Conservation (phyloP, 2,797 vertebrate species). For the Artibeus lituratus region DNA sequence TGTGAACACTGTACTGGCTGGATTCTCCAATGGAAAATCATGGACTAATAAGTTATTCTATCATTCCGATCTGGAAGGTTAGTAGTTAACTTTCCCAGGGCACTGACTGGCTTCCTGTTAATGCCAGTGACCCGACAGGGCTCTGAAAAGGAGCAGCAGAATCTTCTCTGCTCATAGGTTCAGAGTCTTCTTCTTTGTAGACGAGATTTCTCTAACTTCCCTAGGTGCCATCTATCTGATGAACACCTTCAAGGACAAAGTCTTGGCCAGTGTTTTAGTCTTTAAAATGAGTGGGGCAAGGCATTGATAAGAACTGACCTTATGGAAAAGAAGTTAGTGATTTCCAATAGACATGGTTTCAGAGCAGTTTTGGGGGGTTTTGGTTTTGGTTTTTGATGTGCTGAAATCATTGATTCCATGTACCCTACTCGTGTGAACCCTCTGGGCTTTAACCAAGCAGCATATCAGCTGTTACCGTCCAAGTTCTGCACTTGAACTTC, state of each 20-base stretch:
- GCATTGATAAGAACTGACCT: background rate
- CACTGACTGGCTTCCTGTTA: background rate
- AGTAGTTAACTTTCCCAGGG: background rate
- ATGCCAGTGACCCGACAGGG: background rate
- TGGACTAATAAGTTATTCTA: background rate
- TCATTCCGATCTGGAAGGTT: background rate
- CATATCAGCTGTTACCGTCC: background rate
- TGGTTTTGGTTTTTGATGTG: background rate
- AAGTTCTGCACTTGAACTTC: constrained; percentile 15
- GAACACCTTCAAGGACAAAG: constrained; percentile 14
- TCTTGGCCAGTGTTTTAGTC: constrained; percentile 13
- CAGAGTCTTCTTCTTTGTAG: background rate
- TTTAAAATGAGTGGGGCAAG: background rate
- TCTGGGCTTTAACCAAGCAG: background rate
- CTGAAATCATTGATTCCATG: background rate
- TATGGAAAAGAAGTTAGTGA: constrained; percentile 31
- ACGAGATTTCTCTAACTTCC: background rate
- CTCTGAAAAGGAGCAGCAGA: background rate
- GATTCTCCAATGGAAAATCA: background rate
- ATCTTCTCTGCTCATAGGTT: background rate
- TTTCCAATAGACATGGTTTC: constrained; percentile 9
- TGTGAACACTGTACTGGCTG: background rate
- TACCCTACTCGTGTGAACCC: background rate
- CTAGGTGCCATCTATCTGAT: background rate
- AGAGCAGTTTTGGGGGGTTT: background rate